Base-by-base conservation (phyloP, 35 echinoderm and acorn worm species). In the Apostichopus japonicus region DNA sequence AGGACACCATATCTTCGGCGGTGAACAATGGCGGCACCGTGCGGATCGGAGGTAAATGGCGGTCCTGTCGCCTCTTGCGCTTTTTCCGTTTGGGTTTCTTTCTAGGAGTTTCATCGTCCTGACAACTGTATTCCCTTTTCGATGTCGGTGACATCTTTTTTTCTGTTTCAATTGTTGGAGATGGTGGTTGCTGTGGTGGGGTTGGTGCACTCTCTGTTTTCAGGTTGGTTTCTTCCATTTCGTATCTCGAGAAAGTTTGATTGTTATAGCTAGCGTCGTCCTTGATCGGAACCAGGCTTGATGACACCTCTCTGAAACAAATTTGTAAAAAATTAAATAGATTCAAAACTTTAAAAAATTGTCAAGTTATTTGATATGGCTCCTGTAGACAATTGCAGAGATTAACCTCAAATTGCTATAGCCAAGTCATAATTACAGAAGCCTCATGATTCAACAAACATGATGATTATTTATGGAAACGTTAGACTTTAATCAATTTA, bases 261-360 rank as follows among this genome's bases (percentile, higher is more conserved):
- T 75, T 75, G 71, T 15, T 75, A 23, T 75, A 75, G 21, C 71
- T 51, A 0, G 61, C 86, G 7, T 79, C 77, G 17, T 79, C 77
- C 54, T 91, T 91, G 51, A 91, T 16, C 4, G 90, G 90, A 33
- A 91, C 90, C 0, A 91, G 55, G 76, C 90, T 91, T 63, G 90
- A 78, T 6, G 90, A 91, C 5, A 79, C 58, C 53, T 91, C 90
- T 58, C 90, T 91, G 72, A 56, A 16, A 27, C 13, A 16, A 10
- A 53, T 14, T 24, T 14, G 16, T 7, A 61, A 61, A 61, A 10
- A 61, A 61, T 10, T 8, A 61, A 61, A 61, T 13, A 61, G 57
- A 61, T 61, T 44, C 57, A 61, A 10, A 61, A 61, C 57, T 61
- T 44, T 44, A 44, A 44, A 4, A 44, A 44, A 44, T 4, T 44